Conservation (phyloP, 2,888 invertebrate genomes). For the Meliscaeva auricollis region DNA sequence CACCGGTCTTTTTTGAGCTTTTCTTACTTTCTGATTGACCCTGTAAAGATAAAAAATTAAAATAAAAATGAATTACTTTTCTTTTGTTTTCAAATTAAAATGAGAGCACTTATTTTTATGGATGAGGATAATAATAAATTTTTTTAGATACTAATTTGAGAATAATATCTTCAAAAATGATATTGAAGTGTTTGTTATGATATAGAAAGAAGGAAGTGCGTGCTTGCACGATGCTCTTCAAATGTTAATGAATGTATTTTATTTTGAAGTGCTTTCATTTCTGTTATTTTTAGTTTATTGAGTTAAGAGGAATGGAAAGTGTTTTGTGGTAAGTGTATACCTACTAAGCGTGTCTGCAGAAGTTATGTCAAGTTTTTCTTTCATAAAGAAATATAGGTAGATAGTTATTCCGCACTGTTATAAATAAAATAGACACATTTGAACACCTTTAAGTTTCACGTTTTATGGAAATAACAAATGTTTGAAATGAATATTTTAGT, state of each 20-base stretch:
- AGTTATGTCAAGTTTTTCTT: constrained; percentile 12
- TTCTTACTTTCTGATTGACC: constrained; percentile 84
- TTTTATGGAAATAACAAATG: no score
- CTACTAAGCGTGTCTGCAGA: neutral
- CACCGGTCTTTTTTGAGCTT: constrained; percentile 79
- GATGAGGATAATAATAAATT: neutral
- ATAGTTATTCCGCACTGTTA: no score
- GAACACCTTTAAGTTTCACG: no score
- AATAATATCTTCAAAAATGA: constrained; percentile 1
- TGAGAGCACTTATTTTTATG: neutral
- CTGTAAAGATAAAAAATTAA: constrained; percentile 76
- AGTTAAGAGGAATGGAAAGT: neutral
- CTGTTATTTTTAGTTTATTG: neutral
- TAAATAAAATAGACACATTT: no score
- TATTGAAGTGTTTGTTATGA: constrained; percentile 38
- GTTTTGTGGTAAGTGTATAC: neutral
- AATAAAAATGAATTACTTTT: neutral
- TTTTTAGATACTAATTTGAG: neutral
- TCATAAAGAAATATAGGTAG: neutral
- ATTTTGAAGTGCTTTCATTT: constrained; percentile 4
- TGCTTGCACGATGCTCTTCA: constrained; percentile 7
- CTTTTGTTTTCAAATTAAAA: neutral
- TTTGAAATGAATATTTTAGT: no score
- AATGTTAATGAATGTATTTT: neutral
- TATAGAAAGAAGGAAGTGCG: constrained; percentile 21